These are phyloP conservation scores for Corythoichthys haematopterus DNA, from an alignment of 2,113 vertebrate genomes.

Conservation along the genomic window DNA sequence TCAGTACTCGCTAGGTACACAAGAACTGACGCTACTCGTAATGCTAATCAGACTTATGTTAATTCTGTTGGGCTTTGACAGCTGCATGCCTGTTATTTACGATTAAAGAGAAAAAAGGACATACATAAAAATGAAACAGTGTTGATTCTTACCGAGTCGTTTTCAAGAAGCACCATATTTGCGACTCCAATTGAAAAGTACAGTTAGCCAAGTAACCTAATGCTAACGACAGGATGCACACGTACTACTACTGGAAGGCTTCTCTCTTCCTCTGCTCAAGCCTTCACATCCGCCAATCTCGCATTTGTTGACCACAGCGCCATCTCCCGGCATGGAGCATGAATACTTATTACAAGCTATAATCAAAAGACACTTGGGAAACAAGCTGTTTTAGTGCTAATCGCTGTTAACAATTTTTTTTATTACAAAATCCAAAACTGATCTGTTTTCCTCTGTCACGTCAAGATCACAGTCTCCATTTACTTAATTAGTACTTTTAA, in stretches of 20 bases:
- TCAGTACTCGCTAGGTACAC: background rate
- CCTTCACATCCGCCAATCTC: background rate
- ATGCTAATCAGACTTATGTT: background rate
- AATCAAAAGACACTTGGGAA: too few relatives aligned
- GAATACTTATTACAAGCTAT: too few relatives aligned
- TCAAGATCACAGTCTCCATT: too few relatives aligned
- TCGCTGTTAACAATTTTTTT: too few relatives aligned
- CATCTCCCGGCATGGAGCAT: slow-evolving; percentile 26
- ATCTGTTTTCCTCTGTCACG: too few relatives aligned
- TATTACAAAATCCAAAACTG: too few relatives aligned
- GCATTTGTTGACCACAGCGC: slow-evolving; percentile 12
- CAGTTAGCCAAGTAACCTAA: slow-evolving; percentile 3
- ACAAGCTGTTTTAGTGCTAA: too few relatives aligned
- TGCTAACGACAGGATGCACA: slow-evolving; percentile 62
- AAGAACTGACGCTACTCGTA: background rate
- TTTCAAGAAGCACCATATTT: slow-evolving; percentile 76
- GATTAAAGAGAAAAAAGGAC: background rate
- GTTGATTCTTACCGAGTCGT: slow-evolving; percentile 70
- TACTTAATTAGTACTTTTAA: too few relatives aligned
- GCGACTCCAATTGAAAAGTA: background rate
- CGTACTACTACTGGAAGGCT: slow-evolving; percentile 50
- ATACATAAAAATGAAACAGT: accelerated
- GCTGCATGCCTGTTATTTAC: background rate
- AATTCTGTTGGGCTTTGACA: background rate
- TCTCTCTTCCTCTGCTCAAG: slow-evolving; percentile 39